Percentiles rank a stretch among this genome's conserved stretches.
phyloP scores from a whole-genome alignment of 2,888 invertebrate species.

The Himalopsyche kuldschensis region DNA sequence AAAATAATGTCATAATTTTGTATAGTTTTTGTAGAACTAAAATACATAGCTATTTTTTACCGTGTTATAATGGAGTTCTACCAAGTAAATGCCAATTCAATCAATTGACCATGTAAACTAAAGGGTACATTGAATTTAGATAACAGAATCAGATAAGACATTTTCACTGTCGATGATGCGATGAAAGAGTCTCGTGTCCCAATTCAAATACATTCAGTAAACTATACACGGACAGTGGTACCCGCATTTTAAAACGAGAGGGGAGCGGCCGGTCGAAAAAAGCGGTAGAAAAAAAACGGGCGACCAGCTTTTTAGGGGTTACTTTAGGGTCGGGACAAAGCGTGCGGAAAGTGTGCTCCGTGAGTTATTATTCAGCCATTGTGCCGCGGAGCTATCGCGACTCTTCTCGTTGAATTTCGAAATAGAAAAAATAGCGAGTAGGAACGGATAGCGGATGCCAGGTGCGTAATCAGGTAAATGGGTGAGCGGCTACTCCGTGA shows the following conservation, averaged over 20 bases:
- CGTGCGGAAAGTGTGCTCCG: conserved; percentile 38
- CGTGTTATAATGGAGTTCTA: no score
- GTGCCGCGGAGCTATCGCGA: not conserved
- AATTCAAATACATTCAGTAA: not conserved
- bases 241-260: not conserved
- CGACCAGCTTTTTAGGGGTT: conserved; percentile 32
- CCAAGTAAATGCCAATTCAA: no score
- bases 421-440: not conserved
- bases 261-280: conserved; percentile 2
- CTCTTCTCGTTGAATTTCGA: not conserved
- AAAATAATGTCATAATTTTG: no score
- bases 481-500: no score
- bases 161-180: no score
- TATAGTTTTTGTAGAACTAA: no score
- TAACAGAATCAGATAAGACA: no score
- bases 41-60: no score
- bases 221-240: not conserved
- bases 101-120: no score
- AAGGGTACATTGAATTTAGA: no score
- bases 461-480: not conserved
- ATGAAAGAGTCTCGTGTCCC: not conserved
- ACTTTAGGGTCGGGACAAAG: conserved; percentile 37
- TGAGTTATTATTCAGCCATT: conserved; percentile 12
- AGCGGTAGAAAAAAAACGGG: conserved; percentile 12
- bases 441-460: not conserved